Conservation (phyloP, 2,797 vertebrate genomes). For the Brachyalestes nurse region DNA sequence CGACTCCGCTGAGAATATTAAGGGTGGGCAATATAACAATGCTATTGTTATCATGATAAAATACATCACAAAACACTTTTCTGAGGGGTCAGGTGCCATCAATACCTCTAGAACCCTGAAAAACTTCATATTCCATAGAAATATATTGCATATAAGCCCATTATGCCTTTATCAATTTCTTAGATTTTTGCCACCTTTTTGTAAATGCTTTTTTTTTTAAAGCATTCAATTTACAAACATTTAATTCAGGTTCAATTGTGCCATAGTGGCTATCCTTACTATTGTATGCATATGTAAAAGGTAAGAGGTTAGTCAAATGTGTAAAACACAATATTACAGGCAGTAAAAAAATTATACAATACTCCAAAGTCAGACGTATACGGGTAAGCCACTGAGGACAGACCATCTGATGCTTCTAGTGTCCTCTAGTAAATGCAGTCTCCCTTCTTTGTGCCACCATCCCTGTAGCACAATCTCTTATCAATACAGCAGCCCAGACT, state of each 20-base stretch:
- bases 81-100: not conserved
- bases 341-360: not conserved
- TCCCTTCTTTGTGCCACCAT: not conserved
- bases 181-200: too few species aligned
- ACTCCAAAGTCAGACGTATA: not conserved
- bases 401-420: constrained; percentile 22
- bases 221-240: too few species aligned
- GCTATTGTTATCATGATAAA: not conserved
- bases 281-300: not conserved
- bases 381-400: constrained; percentile 14
- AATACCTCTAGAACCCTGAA: not conserved
- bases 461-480: constrained; percentile 19
- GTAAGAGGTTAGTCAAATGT: not conserved
- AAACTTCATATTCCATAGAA: not conserved
- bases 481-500: constrained; percentile 22
- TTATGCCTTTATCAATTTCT: too few species aligned
- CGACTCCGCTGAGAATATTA: too few species aligned
- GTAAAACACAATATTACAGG: not conserved
- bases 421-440: constrained; percentile 35
- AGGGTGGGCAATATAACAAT: not conserved
- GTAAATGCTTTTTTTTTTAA: too few species aligned
- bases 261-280: not conserved
- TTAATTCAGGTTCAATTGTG: too few species aligned
- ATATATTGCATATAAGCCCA: not conserved
- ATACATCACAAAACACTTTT: not conserved